A percentile compares a stretch with the other conserved stretches of the same genome.
These are phyloP conservation scores for Brachionus paranguensis DNA, from an alignment of 1,140 invertebrate genomes.

Conservation along the genomic window DNA sequence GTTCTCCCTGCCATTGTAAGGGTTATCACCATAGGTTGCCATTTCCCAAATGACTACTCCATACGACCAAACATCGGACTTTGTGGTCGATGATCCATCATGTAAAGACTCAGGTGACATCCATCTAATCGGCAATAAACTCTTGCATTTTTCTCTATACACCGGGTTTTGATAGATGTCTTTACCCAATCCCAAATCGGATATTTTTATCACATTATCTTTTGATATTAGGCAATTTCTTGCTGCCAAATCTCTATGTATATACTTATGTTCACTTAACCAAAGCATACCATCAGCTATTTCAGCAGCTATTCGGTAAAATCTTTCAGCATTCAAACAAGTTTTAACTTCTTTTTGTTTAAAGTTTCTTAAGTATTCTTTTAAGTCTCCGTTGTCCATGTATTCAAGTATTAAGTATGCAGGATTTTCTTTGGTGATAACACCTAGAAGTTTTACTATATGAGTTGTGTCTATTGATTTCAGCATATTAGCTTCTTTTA, in stretches of 20 bases:
- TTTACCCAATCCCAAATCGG: slow-evolving; percentile 51
- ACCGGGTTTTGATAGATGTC: slow-evolving; percentile 57
- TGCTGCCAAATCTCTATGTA: slow-evolving; percentile 90
- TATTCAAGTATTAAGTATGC: slow-evolving; percentile 6
- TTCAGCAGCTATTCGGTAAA: slow-evolving; percentile 91
- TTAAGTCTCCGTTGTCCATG: slow-evolving; percentile 19
- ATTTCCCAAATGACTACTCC: slow-evolving; percentile 37
- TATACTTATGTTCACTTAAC: slow-evolving; percentile 84
- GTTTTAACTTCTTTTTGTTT: neutral
- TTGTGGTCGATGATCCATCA: slow-evolving; percentile 17
- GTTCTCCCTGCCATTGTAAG: slow-evolving; percentile 99
- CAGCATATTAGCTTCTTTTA: slow-evolving; percentile 29
- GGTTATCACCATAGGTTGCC: slow-evolving; percentile 95
- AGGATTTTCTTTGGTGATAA: neutral
- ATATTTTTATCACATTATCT: slow-evolving; percentile 56
- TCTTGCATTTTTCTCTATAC: slow-evolving; percentile 59
- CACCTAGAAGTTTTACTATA: slow-evolving; percentile 9
- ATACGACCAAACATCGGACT: slow-evolving; percentile 40
- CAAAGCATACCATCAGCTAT: slow-evolving; percentile 96
- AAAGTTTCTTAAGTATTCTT: slow-evolving; percentile 16
- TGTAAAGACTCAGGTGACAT: slow-evolving; percentile 1
- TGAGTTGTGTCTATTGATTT: slow-evolving; percentile 3
- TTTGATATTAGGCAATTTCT: slow-evolving; percentile 79
- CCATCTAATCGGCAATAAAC: slow-evolving; percentile 53
- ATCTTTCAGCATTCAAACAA: slow-evolving; percentile 53